Base-by-base conservation (phyloP, 1,140 invertebrate species). In the Leptinotarsa texana region DNA sequence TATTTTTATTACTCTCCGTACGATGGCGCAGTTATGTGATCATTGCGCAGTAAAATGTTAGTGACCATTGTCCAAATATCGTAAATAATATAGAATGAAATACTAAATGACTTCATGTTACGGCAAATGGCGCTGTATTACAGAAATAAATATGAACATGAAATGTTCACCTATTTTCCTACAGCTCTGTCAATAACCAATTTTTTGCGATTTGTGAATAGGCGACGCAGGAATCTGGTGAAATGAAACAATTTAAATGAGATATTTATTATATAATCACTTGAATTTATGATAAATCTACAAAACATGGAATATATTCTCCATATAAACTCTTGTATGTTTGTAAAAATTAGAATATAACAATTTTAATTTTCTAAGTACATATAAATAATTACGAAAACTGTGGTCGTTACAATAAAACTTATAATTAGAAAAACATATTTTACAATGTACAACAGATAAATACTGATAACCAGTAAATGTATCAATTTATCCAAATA, bases 281-380 rank as follows among this genome's bases (percentile, higher is more conserved):
- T 63, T 80, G 77, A 70, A 75, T 77, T 77, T 75, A 79, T 77
- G 75, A 83, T 81, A 82, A 81, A 81, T 84, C 81, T 84, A 83
- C 83, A 84, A 84, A 84, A 84, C 82, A 83, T 83, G 82, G 81
- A 82, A 84, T 82, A 84, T 83, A 82, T 83, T 78, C 79, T 77
- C 72, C 81, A 82, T 84, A 84, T 83, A 84, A 84, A 84, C 83
- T 84, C 83, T 84, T 82, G 78, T 82, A 83, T 76, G 80, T 82
- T 80, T 80, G 79, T 79, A 83, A 83, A 83, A 82, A 83, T 82
- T 83, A 82, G 78, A 82, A 80, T 82, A 81, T 82, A 84, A 83
- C 81, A 84, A 82, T 82, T 83, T 82, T 77, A 79, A 78, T 81
- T 66, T 73, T 79, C 81, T 83, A 83, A 83, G 82, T 83, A 83